These are phyloP conservation scores for Climacteris rufus DNA, from an alignment of 2,113 vertebrate species.

Conservation along the genomic window DNA sequence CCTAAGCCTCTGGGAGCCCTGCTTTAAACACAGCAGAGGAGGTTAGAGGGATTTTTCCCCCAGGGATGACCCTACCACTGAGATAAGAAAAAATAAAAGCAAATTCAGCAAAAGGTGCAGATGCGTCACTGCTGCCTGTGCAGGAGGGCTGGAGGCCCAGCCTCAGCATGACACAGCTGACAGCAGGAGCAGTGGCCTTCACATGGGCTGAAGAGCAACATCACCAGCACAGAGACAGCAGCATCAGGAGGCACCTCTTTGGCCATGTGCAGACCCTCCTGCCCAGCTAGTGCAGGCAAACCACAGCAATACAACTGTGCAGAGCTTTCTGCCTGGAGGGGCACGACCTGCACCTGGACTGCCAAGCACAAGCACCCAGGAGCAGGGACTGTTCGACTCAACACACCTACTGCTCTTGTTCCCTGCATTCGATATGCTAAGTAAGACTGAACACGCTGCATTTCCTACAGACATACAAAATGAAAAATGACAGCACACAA, in stretches of 20 bases:
- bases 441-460: rapidly evolving
- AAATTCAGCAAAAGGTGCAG: neutral
- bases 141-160: neutral
- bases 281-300: neutral
- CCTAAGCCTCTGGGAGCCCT: rapidly evolving
- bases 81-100: neutral
- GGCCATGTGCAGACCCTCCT: neutral
- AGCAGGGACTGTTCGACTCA: neutral
- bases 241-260: neutral
- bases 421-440: neutral
- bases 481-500: neutral
- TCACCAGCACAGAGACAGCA: neutral
- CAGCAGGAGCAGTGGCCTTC: rapidly evolving
- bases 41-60: neutral
- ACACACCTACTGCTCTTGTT: neutral
- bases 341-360: neutral
- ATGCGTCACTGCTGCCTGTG: neutral
- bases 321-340: neutral
- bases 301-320: neutral
- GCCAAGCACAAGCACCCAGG: neutral
- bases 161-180: neutral
- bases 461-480: neutral
- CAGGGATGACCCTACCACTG: neutral
- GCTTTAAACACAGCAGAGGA: neutral
- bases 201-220: rapidly evolving